phyloP scores from a whole-genome alignment of 2,797 vertebrate genomes.

The Calcarius lapponicus region DNA sequence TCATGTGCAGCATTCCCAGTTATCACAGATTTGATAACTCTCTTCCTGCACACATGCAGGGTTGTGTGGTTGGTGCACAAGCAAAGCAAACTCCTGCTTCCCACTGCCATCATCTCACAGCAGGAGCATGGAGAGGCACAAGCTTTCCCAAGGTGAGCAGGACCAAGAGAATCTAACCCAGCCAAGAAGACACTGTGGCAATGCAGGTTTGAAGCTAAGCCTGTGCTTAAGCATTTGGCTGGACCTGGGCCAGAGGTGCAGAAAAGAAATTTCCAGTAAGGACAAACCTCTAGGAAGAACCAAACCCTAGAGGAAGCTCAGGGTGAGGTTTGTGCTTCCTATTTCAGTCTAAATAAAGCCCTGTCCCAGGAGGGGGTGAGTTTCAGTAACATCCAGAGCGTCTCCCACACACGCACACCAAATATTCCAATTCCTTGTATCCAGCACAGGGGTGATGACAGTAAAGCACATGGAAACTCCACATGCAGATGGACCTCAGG shows the following conservation, averaged over 20 bases:
- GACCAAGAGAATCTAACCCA: not conserved
- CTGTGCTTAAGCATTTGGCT: not conserved
- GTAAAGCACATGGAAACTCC: not conserved
- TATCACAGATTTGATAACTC: not conserved
- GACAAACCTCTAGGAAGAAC: constrained; percentile 59
- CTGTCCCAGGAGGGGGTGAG: not conserved
- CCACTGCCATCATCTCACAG: not conserved
- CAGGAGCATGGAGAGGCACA: rapidly evolving
- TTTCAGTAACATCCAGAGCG: not conserved
- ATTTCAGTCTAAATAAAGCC: constrained; percentile 32
- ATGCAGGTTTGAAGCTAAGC: not conserved
- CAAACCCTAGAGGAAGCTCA: constrained; percentile 54
- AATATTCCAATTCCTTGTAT: not conserved
- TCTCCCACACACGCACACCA: rapidly evolving
- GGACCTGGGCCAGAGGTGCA: not conserved
- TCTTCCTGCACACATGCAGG: not conserved
- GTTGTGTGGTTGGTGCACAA: not conserved
- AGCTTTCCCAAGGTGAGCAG: not conserved
- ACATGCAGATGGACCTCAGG: not conserved
- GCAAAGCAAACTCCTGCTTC: not conserved
- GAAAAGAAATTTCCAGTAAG: constrained; percentile 25
- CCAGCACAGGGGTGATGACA: not conserved
- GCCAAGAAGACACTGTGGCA: not conserved
- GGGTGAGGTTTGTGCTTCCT: constrained; percentile 55
- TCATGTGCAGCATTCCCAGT: not conserved